These are phyloP conservation scores for Enteromius radiatus DNA, from an alignment of 2,797 vertebrate species.

Conservation along the genomic window DNA sequence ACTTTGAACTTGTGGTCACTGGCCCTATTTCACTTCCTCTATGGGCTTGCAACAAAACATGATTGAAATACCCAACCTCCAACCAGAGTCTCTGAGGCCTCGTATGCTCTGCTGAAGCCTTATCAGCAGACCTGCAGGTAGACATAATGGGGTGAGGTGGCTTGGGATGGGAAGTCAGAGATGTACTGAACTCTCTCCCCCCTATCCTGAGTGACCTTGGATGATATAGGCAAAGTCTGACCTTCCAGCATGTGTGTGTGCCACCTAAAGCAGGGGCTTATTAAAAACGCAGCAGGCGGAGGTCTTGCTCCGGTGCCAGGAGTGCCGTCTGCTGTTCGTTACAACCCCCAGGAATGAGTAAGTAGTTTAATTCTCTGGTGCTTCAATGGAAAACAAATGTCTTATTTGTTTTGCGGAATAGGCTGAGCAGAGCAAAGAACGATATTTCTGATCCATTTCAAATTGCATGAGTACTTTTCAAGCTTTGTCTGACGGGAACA, in stretches of 20 bases:
- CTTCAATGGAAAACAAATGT: constrained; percentile 20
- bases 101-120: constrained; percentile 39
- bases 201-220: constrained; percentile 52
- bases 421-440: background rate
- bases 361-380: constrained; percentile 37
- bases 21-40: constrained; percentile 46
- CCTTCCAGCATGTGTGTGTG: constrained; percentile 37
- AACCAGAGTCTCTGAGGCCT: constrained; percentile 37
- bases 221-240: constrained; percentile 50
- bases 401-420: constrained; percentile 31
- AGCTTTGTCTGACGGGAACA: constrained; percentile 10
- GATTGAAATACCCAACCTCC: constrained; percentile 47
- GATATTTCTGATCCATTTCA: constrained; percentile 37
- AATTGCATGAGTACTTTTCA: constrained; percentile 32
- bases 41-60: constrained; percentile 9
- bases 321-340: background rate
- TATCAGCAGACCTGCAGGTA: constrained; percentile 55
- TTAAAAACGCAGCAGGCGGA: constrained; percentile 75
- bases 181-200: constrained; percentile 54
- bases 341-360: constrained; percentile 5
- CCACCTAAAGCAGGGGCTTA: constrained; percentile 61
- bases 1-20: constrained; percentile 30
- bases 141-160: constrained; percentile 55
- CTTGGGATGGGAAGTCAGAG: constrained; percentile 41
- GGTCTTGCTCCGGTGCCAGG: constrained; percentile 68